Conservation (phyloP, 2,113 vertebrate species). For the Lepus europaeus region DNA sequence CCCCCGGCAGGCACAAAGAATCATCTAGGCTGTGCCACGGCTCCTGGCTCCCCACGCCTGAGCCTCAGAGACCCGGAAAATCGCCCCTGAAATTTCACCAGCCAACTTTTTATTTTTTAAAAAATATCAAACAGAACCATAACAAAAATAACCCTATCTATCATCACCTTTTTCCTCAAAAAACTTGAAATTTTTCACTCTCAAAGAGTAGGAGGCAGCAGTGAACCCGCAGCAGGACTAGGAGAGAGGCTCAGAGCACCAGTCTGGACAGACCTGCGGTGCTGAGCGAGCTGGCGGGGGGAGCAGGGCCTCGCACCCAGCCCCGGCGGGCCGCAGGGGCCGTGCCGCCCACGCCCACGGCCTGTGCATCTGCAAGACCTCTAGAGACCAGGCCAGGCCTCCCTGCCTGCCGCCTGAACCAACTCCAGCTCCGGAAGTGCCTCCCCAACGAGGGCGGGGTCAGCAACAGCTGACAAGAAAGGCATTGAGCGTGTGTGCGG, state of each 20-base stretch:
- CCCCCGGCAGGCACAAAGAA: neutral
- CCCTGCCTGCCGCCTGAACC: neutral
- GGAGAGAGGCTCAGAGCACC: neutral
- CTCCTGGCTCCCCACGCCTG: neutral
- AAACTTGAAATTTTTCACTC: neutral
- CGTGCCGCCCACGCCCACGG: neutral
- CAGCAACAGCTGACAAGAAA: neutral
- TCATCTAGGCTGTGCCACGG: neutral
- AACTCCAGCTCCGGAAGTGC: neutral
- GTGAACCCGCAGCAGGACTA: neutral
- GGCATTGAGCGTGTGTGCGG: neutral
- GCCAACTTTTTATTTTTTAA: neutral
- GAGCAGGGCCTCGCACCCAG: too few species aligned
- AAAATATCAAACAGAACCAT: neutral
- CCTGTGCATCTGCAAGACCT: neutral
- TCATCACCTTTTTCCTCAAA: neutral
- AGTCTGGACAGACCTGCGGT: neutral
- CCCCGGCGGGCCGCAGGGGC: too few species aligned
- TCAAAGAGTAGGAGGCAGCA: neutral
- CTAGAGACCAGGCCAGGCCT: neutral
- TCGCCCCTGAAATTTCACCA: constrained; percentile 9
- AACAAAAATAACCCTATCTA: neutral
- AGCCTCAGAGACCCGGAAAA: neutral
- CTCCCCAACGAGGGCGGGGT: too few species aligned
- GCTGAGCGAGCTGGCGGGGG: too few species aligned